Evolutionary conservation across 2,113 vertebrate genomes (phyloP).

Genomic region (Oncorhynchus gorbuscha): DNA sequence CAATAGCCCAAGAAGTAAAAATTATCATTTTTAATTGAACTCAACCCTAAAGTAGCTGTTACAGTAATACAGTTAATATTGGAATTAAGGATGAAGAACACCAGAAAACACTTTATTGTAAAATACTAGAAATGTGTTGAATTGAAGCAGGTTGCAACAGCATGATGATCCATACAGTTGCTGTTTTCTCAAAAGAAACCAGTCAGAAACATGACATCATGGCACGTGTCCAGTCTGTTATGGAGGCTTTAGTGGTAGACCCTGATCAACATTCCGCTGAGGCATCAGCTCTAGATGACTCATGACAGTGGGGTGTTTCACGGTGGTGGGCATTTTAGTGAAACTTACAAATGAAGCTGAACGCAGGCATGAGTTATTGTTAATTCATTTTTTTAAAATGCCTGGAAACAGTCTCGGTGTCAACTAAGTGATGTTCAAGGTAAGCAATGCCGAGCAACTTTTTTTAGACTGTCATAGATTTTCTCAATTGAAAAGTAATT

Average conservation of each 20-base stretch:
- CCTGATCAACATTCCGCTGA: conserved; percentile 40
- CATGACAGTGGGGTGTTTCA: not conserved
- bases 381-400: conserved; percentile 25
- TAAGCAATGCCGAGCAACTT: conserved; percentile 17
- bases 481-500: not conserved
- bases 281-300: conserved; percentile 25
- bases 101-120: conserved; percentile 37
- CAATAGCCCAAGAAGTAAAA: conserved; percentile 56
- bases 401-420: conserved; percentile 33
- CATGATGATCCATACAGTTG: conserved; percentile 50
- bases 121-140: conserved; percentile 16
- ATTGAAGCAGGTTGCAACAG: conserved; percentile 59
- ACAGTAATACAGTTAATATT: conserved; percentile 54
- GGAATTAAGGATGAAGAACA: conserved; percentile 43
- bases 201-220: conserved; percentile 49
- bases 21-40: conserved; percentile 57
- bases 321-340: conserved; percentile 9
- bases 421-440: conserved; percentile 24
- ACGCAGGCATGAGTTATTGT: conserved; percentile 14
- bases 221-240: conserved; percentile 47
- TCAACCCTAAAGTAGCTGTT: conserved; percentile 61
- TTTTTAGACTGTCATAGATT: conserved; percentile 13
- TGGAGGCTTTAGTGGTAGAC: conserved; percentile 39
- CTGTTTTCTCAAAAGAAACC: conserved; percentile 58
- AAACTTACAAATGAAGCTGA: conserved; percentile 25